Evolutionary conservation across 2,888 invertebrate species (phyloP).

Genomic region (Himalopsyche kuldschensis): DNA sequence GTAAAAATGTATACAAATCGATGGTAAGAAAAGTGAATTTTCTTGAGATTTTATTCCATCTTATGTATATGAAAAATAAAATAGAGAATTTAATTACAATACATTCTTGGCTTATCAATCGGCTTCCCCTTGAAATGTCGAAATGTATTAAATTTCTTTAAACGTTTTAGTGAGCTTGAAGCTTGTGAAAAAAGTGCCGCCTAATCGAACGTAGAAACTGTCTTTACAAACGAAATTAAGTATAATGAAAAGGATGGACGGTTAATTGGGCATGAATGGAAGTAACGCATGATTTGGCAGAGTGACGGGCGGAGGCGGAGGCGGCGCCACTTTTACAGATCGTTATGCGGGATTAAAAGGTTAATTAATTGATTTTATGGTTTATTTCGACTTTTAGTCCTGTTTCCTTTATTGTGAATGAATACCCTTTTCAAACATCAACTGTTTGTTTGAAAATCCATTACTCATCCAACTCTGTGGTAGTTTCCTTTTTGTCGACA

Average conservation of each 20-base stretch:
- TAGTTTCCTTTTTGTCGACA: too few species aligned
- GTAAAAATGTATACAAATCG: too few species aligned
- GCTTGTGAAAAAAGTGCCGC: background rate
- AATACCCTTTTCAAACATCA: background rate
- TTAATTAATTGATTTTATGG: background rate
- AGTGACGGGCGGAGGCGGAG: background rate
- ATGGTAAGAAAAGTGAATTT: too few species aligned
- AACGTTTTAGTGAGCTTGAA: background rate
- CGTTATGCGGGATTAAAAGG: background rate
- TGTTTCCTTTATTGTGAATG: background rate
- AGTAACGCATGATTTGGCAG: background rate
- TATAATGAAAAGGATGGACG: background rate
- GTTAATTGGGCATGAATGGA: background rate
- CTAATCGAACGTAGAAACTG: background rate
- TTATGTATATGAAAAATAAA: too few species aligned
- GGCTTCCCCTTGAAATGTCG: too few species aligned
- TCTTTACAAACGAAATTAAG: background rate
- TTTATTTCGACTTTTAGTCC: background rate
- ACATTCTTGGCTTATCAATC: too few species aligned
- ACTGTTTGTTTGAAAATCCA: too few species aligned
- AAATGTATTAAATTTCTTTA: too few species aligned
- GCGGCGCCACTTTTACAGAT: background rate
- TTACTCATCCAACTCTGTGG: too few species aligned
- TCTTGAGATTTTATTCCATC: too few species aligned
- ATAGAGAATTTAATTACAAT: too few species aligned